These are phyloP conservation scores for Mactromeris polynyma DNA, from an alignment of 2,888 invertebrate genomes.

Conservation along the genomic window DNA sequence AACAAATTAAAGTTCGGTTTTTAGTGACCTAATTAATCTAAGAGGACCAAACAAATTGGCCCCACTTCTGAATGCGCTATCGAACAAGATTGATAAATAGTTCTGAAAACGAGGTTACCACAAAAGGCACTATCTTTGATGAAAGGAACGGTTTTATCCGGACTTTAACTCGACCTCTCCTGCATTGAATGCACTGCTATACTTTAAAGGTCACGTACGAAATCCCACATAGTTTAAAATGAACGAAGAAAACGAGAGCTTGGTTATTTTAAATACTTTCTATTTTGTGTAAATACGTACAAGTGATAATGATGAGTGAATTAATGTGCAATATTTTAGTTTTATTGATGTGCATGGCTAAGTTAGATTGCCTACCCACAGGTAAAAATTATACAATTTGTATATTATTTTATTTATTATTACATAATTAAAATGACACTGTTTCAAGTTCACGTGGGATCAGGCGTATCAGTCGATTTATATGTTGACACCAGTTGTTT, in stretches of 20 bases:
- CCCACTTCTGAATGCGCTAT: not conserved
- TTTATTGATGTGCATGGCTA: not conserved
- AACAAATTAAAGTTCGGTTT: not conserved
- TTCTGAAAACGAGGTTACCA: not conserved
- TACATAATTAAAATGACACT: too few species aligned
- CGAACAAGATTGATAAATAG: not conserved
- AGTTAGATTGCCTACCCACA: not conserved
- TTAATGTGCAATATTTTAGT: not conserved
- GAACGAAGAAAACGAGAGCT: not conserved
- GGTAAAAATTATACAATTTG: too few species aligned
- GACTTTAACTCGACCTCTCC: conserved; percentile 16
- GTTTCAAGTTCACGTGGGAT: too few species aligned
- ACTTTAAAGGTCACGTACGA: not conserved
- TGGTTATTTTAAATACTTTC: conserved; percentile 8
- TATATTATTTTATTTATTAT: too few species aligned
- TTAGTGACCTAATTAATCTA: not conserved
- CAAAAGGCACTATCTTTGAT: conserved; percentile 21
- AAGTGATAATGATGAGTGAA: not conserved
- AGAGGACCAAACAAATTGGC: not conserved
- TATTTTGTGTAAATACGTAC: not conserved
- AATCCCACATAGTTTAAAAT: not conserved
- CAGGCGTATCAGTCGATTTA: too few species aligned
- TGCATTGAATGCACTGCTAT: not conserved
- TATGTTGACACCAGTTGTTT: too few species aligned
- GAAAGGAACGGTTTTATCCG: conserved; percentile 33